Conservation (phyloP, 1,140 invertebrate species). For the Drosophila pruinosa region DNA sequence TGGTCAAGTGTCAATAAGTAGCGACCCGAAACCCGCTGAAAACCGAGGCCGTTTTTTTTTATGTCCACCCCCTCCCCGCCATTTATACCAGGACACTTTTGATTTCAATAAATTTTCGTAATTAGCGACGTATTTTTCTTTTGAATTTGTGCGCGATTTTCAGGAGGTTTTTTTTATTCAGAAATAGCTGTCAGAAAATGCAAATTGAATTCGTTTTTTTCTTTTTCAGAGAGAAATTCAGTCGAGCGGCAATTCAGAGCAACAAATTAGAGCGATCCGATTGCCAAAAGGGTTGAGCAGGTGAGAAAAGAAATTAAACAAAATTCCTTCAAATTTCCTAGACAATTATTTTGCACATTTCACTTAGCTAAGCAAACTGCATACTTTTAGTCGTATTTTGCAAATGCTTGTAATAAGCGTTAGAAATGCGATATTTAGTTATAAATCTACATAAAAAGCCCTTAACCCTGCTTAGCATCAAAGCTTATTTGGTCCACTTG, state of each 20-base stretch:
- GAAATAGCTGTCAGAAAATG: conserved; percentile 62
- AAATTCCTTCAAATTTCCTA: too few relatives aligned
- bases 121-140: conserved; percentile 71
- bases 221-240: conserved; percentile 45
- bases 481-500: conserved; percentile 21
- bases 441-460: neutral
- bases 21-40: conserved; percentile 35
- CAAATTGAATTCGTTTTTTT: conserved; percentile 64
- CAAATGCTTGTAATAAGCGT: neutral
- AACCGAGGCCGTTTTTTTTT: conserved; percentile 53
- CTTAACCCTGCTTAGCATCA: conserved; percentile 8
- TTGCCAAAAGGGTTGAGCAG: conserved; percentile 41
- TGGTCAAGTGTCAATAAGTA: conserved; percentile 78
- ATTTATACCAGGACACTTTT: conserved; percentile 58
- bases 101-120: conserved; percentile 79
- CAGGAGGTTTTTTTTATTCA: conserved; percentile 15
- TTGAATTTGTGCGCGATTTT: conserved; percentile 30
- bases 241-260: conserved; percentile 48
- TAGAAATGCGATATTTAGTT: neutral
- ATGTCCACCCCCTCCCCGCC: neutral
- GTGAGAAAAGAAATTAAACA: conserved; percentile 30
- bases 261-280: conserved; percentile 28
- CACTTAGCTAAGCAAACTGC: too few relatives aligned
- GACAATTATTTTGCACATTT: too few relatives aligned
- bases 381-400: conserved; percentile 7